These are phyloP conservation scores for Oostethus manadensis DNA, from an alignment of 2,113 vertebrate genomes.

Conservation along the genomic window DNA sequence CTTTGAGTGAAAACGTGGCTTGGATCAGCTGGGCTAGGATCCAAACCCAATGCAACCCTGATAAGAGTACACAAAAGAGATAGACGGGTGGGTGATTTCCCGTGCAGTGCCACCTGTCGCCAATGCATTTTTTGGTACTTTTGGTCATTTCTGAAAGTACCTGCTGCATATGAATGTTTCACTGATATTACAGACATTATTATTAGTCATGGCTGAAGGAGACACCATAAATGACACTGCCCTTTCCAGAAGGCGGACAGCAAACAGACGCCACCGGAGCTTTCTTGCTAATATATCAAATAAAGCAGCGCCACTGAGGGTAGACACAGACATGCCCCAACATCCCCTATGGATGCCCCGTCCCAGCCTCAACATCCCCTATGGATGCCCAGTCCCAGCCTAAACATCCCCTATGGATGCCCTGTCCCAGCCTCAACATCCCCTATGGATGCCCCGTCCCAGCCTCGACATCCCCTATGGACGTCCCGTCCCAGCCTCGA, in stretches of 20 bases:
- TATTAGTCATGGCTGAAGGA: conserved; percentile 35
- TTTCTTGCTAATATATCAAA: conserved; percentile 26
- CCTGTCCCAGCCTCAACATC: no score
- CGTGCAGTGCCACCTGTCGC: not conserved
- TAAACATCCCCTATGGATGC: no score
- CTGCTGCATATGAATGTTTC: not conserved
- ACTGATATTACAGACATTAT: conserved; percentile 40
- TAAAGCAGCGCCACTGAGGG: conserved; percentile 17
- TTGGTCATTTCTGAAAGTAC: not conserved
- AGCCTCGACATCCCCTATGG: no score
- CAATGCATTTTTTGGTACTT: conserved; percentile 1
- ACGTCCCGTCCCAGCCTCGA: no score
- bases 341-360: conserved; percentile 48
- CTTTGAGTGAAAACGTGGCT: no score
- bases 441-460: no score
- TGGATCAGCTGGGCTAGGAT: not conserved
- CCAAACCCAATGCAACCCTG: not conserved
- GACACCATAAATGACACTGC: conserved; percentile 53
- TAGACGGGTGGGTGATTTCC: not conserved
- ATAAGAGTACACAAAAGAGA: not conserved
- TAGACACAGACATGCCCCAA: conserved; percentile 38
- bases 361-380: no score
- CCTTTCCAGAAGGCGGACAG: conserved; percentile 35
- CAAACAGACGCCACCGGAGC: conserved; percentile 25
- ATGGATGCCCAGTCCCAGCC: no score